These are phyloP conservation scores for Kradibia gibbosae DNA, from an alignment of 1,140 invertebrate genomes.

Conservation along the genomic window DNA sequence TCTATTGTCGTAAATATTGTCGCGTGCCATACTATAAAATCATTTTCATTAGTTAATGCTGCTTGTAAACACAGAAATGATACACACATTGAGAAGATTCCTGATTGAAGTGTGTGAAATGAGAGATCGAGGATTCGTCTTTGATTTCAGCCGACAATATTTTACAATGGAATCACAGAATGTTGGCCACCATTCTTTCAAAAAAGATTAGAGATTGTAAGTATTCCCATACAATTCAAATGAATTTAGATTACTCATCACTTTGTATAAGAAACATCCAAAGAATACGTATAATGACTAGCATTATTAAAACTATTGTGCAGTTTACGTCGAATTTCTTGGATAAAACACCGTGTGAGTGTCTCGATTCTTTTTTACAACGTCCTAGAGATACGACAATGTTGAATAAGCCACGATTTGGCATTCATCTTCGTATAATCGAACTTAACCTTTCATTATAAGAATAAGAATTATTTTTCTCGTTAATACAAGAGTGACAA, in stretches of 20 bases:
- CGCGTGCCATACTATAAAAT: background rate
- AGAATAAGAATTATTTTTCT: background rate
- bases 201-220: conserved; percentile 14
- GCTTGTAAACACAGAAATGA: background rate
- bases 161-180: background rate
- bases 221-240: background rate
- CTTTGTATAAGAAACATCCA: background rate
- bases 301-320: conserved; percentile 37
- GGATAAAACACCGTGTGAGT: background rate
- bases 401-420: conserved; percentile 4
- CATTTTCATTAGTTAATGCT: background rate
- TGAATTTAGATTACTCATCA: conserved; percentile 34
- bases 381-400: background rate
- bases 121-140: background rate
- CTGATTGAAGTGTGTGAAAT: too few relatives aligned
- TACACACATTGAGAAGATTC: too few relatives aligned
- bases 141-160: conserved; percentile 20
- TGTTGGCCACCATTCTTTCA: background rate
- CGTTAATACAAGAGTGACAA: background rate
- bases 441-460: background rate
- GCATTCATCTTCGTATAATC: background rate
- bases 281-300: conserved; percentile 32
- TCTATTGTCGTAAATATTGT: too few relatives aligned
- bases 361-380: conserved; percentile 6
- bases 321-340: conserved; percentile 23